Evolutionary conservation across 2,113 vertebrate genomes (phyloP), one percentile per base, ranked within the genome.

Genomic region (Eira barbara): DNA sequence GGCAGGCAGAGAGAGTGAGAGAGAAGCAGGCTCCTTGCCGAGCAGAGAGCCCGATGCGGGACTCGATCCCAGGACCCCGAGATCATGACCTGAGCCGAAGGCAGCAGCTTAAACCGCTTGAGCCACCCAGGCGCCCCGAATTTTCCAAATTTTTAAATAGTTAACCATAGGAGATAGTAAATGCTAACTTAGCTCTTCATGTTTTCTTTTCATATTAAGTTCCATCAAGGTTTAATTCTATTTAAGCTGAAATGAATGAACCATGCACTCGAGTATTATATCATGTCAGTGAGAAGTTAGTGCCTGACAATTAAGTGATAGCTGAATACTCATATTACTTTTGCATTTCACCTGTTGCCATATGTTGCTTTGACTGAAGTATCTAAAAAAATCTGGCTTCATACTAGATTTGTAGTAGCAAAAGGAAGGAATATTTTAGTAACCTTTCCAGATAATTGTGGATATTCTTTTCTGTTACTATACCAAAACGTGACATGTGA

Each of bases 141-240:
- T 85, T 74, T 39, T 67, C 76, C 5, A 65, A 76, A 15, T 3
- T 27, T 92, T 81, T 81, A 4, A 93, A 63, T 80, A 18, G 25
- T 79, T 95, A 29, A 6, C 29, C 88, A 89, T 6, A 29, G 49
- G 36, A 86, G 39, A 81, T 9, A 88, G 27, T 84, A 76, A 73
- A 90, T 79, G 95, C 7, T 88, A 88, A 83, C 8, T 90, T 93
- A 79, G 29, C 6, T 5, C 7, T 74, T 80, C 12, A n/a, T 39
- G 15, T 84, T 97, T 96, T 85, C 34, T 94, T 95, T 84, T 55
- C 11, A 55, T 82, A 85, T 69, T 81, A 67, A 85, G 39, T 79
- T 71, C 23, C 9, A 36, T 88, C 85, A 89, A 74, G 14, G 17
- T 82, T 79, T 94, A 82, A 57, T 47, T 94, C 11, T 65, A 39